Evolutionary conservation across 2,113 vertebrate species (phyloP).

Genomic region (Rhodinocichla rosea): DNA sequence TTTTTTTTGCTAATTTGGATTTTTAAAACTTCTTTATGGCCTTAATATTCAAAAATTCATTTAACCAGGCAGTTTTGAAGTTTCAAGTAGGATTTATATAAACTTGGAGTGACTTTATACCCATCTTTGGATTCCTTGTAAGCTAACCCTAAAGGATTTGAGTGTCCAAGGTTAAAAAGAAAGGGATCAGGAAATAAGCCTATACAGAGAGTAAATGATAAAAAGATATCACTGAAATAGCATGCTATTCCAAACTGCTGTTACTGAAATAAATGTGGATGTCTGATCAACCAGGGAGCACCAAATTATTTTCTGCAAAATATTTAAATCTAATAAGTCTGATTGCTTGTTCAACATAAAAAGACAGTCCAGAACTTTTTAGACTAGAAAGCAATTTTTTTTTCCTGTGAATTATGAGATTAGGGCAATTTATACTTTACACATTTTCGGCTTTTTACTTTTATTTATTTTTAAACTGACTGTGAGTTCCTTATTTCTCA

Average conservation of each 20-base stretch:
- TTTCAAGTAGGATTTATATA: neutral
- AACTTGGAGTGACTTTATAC: neutral
- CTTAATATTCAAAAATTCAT: neutral
- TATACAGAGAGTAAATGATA: neutral
- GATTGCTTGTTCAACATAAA: neutral
- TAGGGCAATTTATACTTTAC: constrained; percentile 42
- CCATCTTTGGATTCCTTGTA: neutral
- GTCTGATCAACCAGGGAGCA: neutral
- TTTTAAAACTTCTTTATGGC: neutral
- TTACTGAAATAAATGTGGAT: neutral
- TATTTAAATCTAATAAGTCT: neutral
- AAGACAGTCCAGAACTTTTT: neutral
- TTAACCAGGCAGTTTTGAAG: neutral
- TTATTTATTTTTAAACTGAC: constrained; percentile 46
- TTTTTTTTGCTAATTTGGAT: neutral
- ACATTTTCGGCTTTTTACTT: constrained; percentile 38
- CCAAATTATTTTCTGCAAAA: neutral
- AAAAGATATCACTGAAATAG: neutral
- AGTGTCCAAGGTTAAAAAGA: neutral
- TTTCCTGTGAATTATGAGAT: neutral
- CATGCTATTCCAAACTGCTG: neutral
- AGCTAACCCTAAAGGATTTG: neutral
- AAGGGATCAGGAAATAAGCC: neutral
- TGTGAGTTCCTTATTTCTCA: neutral
- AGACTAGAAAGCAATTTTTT: neutral